phyloP scores from a whole-genome alignment of 2,113 vertebrate genomes.

The Zeus faber region DNA sequence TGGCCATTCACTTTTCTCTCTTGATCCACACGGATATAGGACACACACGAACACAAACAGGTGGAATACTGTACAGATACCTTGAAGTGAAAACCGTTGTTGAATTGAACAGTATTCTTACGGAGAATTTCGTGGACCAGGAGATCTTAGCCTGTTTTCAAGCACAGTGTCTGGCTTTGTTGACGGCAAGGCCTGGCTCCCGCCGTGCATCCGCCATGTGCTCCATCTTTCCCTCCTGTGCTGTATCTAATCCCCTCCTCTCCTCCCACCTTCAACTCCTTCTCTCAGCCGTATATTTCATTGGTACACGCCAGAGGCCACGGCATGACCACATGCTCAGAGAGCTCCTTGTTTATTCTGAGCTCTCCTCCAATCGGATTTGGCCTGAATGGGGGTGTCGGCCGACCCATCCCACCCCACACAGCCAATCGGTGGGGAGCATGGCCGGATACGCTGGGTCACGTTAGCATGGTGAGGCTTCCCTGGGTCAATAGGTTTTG shows the following conservation, averaged over 20 bases:
- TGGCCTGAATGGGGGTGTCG: slow-evolving; percentile 48
- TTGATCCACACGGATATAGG: too few relatives aligned
- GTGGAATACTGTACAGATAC: too few relatives aligned
- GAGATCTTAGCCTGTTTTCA: too few relatives aligned
- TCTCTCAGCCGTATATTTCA: slow-evolving; percentile 2
- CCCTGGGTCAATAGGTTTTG: slow-evolving; percentile 49
- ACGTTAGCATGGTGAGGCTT: slow-evolving; percentile 24
- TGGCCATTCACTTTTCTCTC: too few relatives aligned
- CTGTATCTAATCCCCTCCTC: not conserved
- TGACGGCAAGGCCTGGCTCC: too few relatives aligned
- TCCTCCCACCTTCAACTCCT: not conserved
- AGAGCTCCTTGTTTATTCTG: slow-evolving; percentile 60
- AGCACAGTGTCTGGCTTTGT: too few relatives aligned
- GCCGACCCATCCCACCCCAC: slow-evolving; percentile 61
- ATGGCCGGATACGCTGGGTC: slow-evolving; percentile 29
- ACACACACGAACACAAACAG: too few relatives aligned
- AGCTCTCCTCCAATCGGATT: slow-evolving; percentile 54
- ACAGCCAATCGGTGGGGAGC: slow-evolving; percentile 56
- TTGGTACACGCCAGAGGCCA: too few relatives aligned
- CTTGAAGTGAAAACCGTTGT: too few relatives aligned
- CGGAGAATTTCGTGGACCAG: too few relatives aligned
- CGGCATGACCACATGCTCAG: slow-evolving; percentile 59
- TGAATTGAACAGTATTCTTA: too few relatives aligned
- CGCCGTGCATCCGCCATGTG: too few relatives aligned
- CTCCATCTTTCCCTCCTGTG: not conserved